Evolutionary conservation across 2,113 vertebrate species (phyloP).

Genomic region (Thalassarche chlororhynchos): DNA sequence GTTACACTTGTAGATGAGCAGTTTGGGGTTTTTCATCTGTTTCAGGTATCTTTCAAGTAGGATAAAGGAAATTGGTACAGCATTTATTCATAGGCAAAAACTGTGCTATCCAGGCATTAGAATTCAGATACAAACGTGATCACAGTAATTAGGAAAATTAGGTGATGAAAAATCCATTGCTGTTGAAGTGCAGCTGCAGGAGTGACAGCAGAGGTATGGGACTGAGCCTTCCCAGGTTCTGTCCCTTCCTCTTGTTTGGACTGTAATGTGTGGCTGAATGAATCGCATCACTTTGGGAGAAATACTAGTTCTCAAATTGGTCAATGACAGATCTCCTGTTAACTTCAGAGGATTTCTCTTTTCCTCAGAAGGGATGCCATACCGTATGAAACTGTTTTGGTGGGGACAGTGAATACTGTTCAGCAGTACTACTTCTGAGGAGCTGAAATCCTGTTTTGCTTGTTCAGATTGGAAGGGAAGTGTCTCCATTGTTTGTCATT

Average conservation of each 20-base stretch:
- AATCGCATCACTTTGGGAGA: neutral
- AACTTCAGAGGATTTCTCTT: neutral
- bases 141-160: neutral
- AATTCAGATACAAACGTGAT: neutral
- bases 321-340: neutral
- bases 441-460: rapidly evolving
- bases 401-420: too few relatives aligned
- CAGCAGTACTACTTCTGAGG: neutral
- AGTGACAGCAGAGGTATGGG: neutral
- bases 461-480: neutral
- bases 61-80: neutral
- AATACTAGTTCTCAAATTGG: neutral
- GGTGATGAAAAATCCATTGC: neutral
- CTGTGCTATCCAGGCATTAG: rapidly evolving
- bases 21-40: neutral
- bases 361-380: neutral
- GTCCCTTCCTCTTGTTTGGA: neutral
- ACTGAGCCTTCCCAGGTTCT: neutral
- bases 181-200: neutral
- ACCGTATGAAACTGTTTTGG: rapidly evolving
- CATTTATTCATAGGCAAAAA: neutral
- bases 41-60: neutral
- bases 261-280: neutral
- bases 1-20: rapidly evolving
- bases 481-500: neutral